Base-by-base conservation (phyloP, 2,797 vertebrate species). In the Halcyon chelicuti region DNA sequence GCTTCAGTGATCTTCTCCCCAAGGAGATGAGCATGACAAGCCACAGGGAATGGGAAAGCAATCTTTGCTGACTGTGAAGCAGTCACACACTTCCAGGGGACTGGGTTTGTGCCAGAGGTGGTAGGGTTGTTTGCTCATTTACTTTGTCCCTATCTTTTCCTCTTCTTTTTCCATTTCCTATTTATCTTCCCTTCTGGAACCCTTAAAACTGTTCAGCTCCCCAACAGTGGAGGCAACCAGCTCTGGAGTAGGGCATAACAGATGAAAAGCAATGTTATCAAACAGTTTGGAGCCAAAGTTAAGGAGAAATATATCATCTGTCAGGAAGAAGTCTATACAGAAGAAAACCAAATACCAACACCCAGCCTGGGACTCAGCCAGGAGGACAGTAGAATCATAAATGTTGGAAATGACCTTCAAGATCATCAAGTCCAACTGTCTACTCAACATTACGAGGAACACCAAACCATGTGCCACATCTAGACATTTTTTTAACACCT, bases 51-150 rank as follows among this genome's bases (percentile, higher is more conserved):
- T 83, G 58, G 28, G 47, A 84, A 60, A 52, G 26, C 25, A 31
- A 52, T 72, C 55, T 49, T 78, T 74, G 35, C 49, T 77, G 75
- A 33, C 39, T 22, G 12, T 83, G 49, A 70, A 63, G 28, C 82
- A 90, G 62, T 44, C 25, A 54, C 0, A 0, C 0, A 0, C 33
- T 86, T 52, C 62, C 26, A 8, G 5, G n/a, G 21, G 12, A n/a
- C n/a, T 40, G 51, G 8, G n/a, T 84, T 93, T 62, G 29, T 70
- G 29, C 26, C 66, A 20, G 12, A 68, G 29, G 19, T 62, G 21
- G 22, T 40, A 29, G 39, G 4, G 20, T 26, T 52, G 31, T 54
- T 81, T 70, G 39, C 9, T 79, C 15, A 23, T 44, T 83, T 90
- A 40, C 37, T 78, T 84, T 28, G 55, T 82, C 35, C 51, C 31